These are phyloP conservation scores for Drosophila dunni DNA, from an alignment of 1,140 invertebrate species.

Conservation along the genomic window DNA sequence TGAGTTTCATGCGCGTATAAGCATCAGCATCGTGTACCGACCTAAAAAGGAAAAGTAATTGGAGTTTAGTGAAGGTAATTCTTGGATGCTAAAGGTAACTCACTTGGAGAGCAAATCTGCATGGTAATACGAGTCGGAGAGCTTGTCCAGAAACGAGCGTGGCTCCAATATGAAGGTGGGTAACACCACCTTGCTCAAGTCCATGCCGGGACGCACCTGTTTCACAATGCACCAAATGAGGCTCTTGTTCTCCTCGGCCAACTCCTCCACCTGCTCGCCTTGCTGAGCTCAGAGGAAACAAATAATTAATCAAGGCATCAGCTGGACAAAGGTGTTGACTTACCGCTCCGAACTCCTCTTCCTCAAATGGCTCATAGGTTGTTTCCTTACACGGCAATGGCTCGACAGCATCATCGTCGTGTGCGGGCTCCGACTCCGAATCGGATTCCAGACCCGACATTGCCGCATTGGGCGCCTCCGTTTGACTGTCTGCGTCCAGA, in stretches of 20 bases:
- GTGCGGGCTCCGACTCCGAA: constrained; percentile 69
- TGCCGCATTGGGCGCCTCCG: constrained; percentile 71
- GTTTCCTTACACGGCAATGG: constrained; percentile 86
- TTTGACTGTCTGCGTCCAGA: constrained; percentile 83
- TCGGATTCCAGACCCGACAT: constrained; percentile 78
- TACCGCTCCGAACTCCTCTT: constrained; percentile 90
- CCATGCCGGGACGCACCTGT: constrained; percentile 98
- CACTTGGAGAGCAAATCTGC: constrained; percentile 95
- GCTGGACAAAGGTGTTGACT: constrained; percentile 36
- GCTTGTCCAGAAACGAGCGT: constrained; percentile 96
- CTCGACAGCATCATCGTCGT: constrained; percentile 56
- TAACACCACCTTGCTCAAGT: constrained; percentile 97
- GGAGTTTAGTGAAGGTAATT: rapidly evolving
- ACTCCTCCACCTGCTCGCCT: constrained; percentile 95
- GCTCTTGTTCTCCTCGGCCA: constrained; percentile 97
- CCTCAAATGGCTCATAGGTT: constrained; percentile 87
- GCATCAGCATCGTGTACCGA: constrained; percentile 94
- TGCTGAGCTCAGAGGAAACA: constrained; percentile 85
- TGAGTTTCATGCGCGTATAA: constrained; percentile 94
- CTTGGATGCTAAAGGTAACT: constrained; percentile 66
- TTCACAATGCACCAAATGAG: constrained; percentile 97
- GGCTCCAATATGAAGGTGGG: constrained; percentile 96
- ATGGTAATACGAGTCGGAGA: constrained; percentile 97
- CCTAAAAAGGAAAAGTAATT: constrained; percentile 85
- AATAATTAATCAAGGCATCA: neutral